These are phyloP conservation scores for Iphiclides podalirius DNA, from an alignment of 2,888 invertebrate genomes.

Conservation along the genomic window DNA sequence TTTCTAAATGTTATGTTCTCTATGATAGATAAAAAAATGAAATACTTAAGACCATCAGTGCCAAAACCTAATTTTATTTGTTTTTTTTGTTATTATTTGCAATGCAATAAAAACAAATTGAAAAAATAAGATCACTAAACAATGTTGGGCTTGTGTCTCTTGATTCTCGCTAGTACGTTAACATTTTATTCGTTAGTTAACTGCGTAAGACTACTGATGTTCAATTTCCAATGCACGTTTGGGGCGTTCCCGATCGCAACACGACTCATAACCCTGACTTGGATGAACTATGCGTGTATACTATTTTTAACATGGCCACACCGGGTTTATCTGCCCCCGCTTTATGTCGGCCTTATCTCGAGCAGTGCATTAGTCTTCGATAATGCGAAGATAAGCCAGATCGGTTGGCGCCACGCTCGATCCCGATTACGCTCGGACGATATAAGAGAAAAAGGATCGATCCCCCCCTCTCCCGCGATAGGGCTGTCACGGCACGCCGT, in stretches of 20 bases:
- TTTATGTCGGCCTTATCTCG: conserved; percentile 71
- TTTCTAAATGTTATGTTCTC: no score
- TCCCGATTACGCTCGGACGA: conserved; percentile 69
- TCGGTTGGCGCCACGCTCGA: conserved; percentile 75
- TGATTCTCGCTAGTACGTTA: no score
- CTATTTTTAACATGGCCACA: conserved; percentile 79
- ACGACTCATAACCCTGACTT: conserved; percentile 45
- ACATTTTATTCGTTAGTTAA: no score
- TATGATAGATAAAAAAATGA: no score
- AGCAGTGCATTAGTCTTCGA: conserved; percentile 77
- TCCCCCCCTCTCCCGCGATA: conserved; percentile 53
- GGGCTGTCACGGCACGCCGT: conserved; percentile 73
- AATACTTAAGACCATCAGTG: no score
- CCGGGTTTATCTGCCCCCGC: conserved; percentile 75
- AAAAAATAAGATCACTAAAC: no score
- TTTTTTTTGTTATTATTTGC: no score
- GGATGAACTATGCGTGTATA: conserved; percentile 74
- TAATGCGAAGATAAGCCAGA: conserved; percentile 75
- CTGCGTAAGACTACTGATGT: no score
- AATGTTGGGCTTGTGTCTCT: no score
- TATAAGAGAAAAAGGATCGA: conserved; percentile 72
- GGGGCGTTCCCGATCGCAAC: not conserved
- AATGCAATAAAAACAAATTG: no score
- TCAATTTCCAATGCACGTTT: no score
- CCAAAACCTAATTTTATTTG: no score